Evolutionary conservation across 1,140 invertebrate species (phyloP), one percentile per base, ranked within the genome.

Genomic region (Lordiphosa collinella): DNA sequence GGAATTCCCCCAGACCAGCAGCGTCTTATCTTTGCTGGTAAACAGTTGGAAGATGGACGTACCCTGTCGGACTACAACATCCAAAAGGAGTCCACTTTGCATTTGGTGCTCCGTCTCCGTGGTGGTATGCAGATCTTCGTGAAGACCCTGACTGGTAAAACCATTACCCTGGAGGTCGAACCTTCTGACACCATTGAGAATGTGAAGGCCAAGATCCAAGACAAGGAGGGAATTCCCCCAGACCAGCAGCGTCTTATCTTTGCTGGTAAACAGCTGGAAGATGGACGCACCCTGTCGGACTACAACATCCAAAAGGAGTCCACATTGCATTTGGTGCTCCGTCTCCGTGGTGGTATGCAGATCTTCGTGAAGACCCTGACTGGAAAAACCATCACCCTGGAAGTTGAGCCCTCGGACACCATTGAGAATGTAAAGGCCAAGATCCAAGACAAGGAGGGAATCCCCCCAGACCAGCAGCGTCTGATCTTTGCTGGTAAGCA

Each of bases 271-370:
- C 94, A 95, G 89, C 89, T 96, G 51, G 94, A 95, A 88, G 94
- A 96, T 92, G 94, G 94, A 13, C 92, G 93, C 41, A 94, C 94
- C 14, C 89, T 95, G 2, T 93, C 93, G 4, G 94, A 96, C 87
- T 96, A 95, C 88, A 95, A 95, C 84, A 95, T 96, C 73, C 94
- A 96, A 80, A 96, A 95, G 88, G 96, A 98, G 89, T 97, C 96
- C 2, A 98, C 96, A 2, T 92, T 97, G 52, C 96, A 97, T 89
- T 91, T 97, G 79, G 95, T 97, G 9, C 90, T 96, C 8, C 92
- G 95, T 90, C 91, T 96, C 37, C 91, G 95, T 91, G 92, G 95
- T 93, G 93, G 95, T 92, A 98, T 99, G 95, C 95, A 93, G 35
- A 50, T 50, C 47, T 50, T 50, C 34, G 47, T 50, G 2, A 50